These are phyloP conservation scores for Drosophila nigrodunni DNA, from an alignment of 1,140 invertebrate genomes.

Conservation along the genomic window DNA sequence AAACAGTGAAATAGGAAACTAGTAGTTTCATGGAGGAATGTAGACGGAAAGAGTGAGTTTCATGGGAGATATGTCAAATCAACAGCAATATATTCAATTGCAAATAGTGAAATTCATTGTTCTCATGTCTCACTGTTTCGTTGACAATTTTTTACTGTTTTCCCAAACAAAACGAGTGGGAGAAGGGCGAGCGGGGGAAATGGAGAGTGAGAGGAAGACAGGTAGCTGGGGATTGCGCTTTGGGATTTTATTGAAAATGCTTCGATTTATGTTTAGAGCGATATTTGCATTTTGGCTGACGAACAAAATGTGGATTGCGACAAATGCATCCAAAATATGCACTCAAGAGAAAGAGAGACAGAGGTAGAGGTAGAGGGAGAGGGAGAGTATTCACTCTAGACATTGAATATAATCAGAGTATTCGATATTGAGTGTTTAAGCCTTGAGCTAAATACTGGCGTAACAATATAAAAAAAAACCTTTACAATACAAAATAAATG, in stretches of 20 bases:
- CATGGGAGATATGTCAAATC: slow-evolving; percentile 46
- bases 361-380: background rate
- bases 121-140: slow-evolving; percentile 65
- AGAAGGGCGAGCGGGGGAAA: background rate
- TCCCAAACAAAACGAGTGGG: slow-evolving; percentile 8
- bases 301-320: slow-evolving; percentile 51
- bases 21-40: background rate
- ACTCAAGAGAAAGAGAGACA: slow-evolving; percentile 12
- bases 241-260: slow-evolving; percentile 75
- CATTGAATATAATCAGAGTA: background rate
- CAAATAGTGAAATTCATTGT: slow-evolving; percentile 74
- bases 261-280: slow-evolving; percentile 79
- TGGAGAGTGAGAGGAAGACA: slow-evolving; percentile 1
- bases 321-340: slow-evolving; percentile 65
- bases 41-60: background rate
- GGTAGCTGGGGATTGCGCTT: slow-evolving; percentile 1
- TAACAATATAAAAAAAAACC: background rate
- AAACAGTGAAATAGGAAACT: background rate
- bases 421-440: background rate
- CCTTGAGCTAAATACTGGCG: background rate
- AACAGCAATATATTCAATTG: slow-evolving; percentile 74
- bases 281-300: slow-evolving; percentile 78
- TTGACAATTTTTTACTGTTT: slow-evolving; percentile 64
- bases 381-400: background rate
- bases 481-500: too few species aligned